A percentile compares a stretch with the other conserved stretches of the same genome.
Conservation (phyloP, 2,797 vertebrate genomes). For the Siniperca scherzeri region DNA sequence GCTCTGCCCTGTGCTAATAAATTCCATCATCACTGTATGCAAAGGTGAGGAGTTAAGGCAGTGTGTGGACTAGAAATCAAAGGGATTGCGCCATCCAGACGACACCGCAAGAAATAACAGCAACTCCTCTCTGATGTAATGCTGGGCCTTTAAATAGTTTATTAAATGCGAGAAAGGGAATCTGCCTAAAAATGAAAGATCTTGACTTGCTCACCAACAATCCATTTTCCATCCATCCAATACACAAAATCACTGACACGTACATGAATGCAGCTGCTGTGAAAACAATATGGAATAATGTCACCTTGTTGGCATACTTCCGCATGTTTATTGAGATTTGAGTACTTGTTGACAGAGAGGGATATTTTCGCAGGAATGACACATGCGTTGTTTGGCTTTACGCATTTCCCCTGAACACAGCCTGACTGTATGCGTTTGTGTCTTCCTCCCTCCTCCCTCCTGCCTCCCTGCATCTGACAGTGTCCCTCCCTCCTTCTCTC, state of each 20-base stretch:
- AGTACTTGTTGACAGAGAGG: slow-evolving; percentile 64
- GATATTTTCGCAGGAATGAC: slow-evolving; percentile 22
- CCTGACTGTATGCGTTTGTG: slow-evolving; percentile 15
- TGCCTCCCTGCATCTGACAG: slow-evolving; percentile 73
- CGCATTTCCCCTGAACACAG: slow-evolving; percentile 32
- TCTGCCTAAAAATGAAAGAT: slow-evolving; percentile 10
- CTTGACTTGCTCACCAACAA: not conserved
- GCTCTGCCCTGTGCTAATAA: slow-evolving; percentile 28
- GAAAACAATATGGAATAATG: slow-evolving; percentile 32
- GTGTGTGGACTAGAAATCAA: slow-evolving; percentile 60
- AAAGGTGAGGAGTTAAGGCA: slow-evolving; percentile 30
- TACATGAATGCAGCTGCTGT: slow-evolving; percentile 32
- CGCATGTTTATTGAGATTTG: slow-evolving; percentile 27
- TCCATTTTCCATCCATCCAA: not conserved
- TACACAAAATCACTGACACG: not conserved
- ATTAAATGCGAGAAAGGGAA: slow-evolving; percentile 10
- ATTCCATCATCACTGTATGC: slow-evolving; percentile 55
- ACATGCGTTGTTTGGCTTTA: slow-evolving; percentile 16
- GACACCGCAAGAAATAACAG: slow-evolving; percentile 69
- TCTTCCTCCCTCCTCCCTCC: slow-evolving; percentile 52
- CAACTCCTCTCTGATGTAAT: slow-evolving; percentile 44
- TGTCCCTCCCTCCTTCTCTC: slow-evolving; percentile 76
- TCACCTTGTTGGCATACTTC: slow-evolving; percentile 34
- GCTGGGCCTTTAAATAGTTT: slow-evolving; percentile 35
- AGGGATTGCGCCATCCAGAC: slow-evolving; percentile 54